Conservation (phyloP, 2,888 invertebrate genomes). For the Micoletzkya japonica region DNA sequence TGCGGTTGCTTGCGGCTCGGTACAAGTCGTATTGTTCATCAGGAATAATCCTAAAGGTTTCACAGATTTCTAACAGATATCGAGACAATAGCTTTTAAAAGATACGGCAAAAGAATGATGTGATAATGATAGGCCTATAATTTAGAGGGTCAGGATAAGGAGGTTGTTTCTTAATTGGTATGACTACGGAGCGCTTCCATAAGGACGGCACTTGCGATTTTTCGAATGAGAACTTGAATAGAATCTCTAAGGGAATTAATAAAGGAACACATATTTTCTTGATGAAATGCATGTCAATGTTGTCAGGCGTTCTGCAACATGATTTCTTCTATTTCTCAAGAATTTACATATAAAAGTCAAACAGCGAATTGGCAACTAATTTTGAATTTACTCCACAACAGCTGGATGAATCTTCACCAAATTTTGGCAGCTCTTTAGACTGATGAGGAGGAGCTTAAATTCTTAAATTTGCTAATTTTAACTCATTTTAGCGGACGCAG, state of each 20-base stretch:
- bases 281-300: not conserved
- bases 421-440: too few relatives aligned
- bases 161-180: not conserved
- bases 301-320: not conserved
- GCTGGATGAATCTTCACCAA: too few relatives aligned
- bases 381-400: too few relatives aligned
- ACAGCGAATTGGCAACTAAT: too few relatives aligned
- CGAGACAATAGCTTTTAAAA: not conserved
- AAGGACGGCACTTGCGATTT: not conserved
- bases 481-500: too few relatives aligned
- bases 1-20: too few relatives aligned
- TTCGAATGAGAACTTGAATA: not conserved
- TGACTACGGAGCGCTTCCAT: not conserved
- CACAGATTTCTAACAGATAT: not conserved
- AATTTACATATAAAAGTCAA: too few relatives aligned
- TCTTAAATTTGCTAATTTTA: too few relatives aligned
- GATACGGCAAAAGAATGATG: not conserved
- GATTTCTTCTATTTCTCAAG: not conserved
- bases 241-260: not conserved
- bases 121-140: not conserved
- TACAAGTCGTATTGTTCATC: constrained; percentile 1
- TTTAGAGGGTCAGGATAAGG: not conserved
- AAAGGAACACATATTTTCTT: not conserved
- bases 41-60: not conserved
- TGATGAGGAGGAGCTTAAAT: too few relatives aligned